Evolutionary conservation across 2,113 vertebrate species (phyloP).

Genomic region (Silurus glanis): DNA sequence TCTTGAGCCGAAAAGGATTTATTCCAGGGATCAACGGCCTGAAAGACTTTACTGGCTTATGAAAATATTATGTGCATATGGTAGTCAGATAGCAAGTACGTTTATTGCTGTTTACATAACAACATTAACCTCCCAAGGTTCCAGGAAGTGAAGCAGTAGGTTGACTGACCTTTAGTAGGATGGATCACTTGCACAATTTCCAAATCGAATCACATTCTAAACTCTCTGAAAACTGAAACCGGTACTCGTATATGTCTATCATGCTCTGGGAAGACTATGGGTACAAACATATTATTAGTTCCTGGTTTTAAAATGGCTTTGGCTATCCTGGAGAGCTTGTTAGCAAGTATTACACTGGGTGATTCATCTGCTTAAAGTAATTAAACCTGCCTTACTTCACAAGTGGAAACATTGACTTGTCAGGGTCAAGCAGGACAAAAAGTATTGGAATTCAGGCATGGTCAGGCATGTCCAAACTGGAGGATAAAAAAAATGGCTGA

Average conservation of each 20-base stretch:
- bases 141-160: not conserved
- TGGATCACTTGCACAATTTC: not conserved
- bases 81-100: not conserved
- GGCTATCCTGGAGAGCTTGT: slow-evolving; percentile 18
- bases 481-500: not conserved
- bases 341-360: slow-evolving; percentile 41
- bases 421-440: not conserved
- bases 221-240: not conserved
- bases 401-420: not conserved
- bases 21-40: not conserved
- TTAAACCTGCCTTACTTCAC: slow-evolving; percentile 20
- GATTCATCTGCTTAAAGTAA: slow-evolving; percentile 46
- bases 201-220: not conserved
- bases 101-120: not conserved
- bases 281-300: not conserved
- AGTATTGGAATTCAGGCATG: not conserved
- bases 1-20: not conserved
- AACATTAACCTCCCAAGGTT: too few relatives aligned
- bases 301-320: slow-evolving; percentile 2
- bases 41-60: not conserved
- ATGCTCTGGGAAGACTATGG: not conserved
- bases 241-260: too few relatives aligned
- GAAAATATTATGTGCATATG: not conserved
- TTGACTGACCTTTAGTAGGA: not conserved
- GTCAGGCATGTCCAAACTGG: not conserved